Conservation (phyloP, 2,888 invertebrate species). For the Neuroscelio doddi region DNA sequence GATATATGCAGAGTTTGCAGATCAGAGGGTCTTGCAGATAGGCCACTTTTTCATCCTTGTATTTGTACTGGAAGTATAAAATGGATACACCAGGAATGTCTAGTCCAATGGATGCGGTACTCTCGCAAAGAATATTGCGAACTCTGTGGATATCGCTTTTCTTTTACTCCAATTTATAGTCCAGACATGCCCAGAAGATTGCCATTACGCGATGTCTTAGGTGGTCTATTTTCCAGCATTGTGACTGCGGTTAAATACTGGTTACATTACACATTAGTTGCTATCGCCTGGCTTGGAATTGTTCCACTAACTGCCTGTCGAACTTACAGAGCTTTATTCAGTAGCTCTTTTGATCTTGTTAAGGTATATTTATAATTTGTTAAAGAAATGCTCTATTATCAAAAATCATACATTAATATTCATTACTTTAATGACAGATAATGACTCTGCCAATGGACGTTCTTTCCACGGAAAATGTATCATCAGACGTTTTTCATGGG, state of each 20-base stretch:
- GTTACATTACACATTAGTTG: constrained; percentile 97
- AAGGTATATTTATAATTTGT: constrained; percentile 67
- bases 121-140: constrained; percentile 99
- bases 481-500: constrained; percentile 95
- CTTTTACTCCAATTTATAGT: constrained; percentile 99
- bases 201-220: constrained; percentile 93
- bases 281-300: constrained; percentile 96
- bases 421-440: constrained; percentile 65
- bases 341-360: constrained; percentile 89
- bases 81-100: constrained; percentile 98
- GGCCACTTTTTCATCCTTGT: constrained; percentile 97
- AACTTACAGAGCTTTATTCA: constrained; percentile 94
- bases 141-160: constrained; percentile 96
- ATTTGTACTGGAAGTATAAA: constrained; percentile 99
- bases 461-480: constrained; percentile 92
- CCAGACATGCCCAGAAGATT: constrained; percentile 99
- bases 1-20: constrained; percentile 99
- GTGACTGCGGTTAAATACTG: constrained; percentile 95
- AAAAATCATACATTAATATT: too few relatives aligned
- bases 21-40: constrained; percentile 92
- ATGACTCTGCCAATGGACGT: constrained; percentile 92
- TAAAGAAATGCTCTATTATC: constrained; percentile 13
- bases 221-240: constrained; percentile 91
- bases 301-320: constrained; percentile 97
- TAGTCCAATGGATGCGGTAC: constrained; percentile 99